Base-by-base conservation (phyloP, 1,140 invertebrate genomes). In the Drosophila repleta region DNA sequence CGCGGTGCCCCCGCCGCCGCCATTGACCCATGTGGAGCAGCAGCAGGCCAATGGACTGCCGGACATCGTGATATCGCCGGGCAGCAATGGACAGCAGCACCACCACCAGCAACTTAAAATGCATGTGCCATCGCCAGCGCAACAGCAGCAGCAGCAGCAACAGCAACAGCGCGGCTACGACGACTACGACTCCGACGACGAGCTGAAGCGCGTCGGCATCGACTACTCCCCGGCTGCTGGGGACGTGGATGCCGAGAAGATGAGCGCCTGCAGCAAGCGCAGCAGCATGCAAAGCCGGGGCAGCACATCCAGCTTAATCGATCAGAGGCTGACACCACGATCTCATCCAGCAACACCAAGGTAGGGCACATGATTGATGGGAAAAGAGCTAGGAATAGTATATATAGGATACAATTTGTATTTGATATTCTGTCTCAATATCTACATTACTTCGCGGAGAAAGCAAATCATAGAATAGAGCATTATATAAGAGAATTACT, bases 101-200 rank as follows among this genome's bases (percentile, higher is more conserved):
- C 70, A 57, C 37, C 73, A 79, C 26, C 77, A 79, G 10, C 74
- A 74, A 21, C 52, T 79, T 0, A 87, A 87, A 77, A 79, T 88
- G 57, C 81, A 85, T 8, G 72, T 63, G 56, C 82, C 75, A 61
- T 45, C 72, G 67, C 41, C 68, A 74, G 56, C 76, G 58, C 83
- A 85, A 35, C 82, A 85, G 20, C 83, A 80, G 24, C 74, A 65
- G 17, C 71, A 74, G 18, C 67, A 83, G 35, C 80, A 77, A 37
- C 71, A 94, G 37, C 72, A 83, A 29, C 80, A 94, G 46, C 72
- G 77, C 21, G 93, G 94, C 68, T 96, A 95, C 91, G 97, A 97
- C 87, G 97, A 98, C 90, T 96, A 96, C 84, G 97, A 97, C 92
- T 97, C 96, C 89, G 97, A 98, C 92, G 97, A 98, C 91, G 97